Evolutionary conservation across 2,888 invertebrate species (phyloP), one percentile per base, ranked within the genome.

Genomic region (Clostera curtula): DNA sequence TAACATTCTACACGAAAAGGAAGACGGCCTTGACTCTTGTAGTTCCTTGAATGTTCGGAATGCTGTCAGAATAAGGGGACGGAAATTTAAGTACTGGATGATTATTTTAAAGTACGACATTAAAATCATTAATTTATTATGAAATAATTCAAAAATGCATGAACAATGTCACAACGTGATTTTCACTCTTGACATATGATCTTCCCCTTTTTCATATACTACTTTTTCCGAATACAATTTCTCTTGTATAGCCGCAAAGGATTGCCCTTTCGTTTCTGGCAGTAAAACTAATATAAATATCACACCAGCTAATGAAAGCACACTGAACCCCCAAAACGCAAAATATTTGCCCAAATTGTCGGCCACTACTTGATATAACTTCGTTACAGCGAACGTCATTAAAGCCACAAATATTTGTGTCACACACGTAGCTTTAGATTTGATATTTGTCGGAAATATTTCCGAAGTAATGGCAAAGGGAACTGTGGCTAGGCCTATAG

Each of bases 401-500:
- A 85, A 50, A 25, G 88, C 86, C 15, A 86, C 89, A 40, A 85
- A 83, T 51, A 89, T 83, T 30, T 89, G 86, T 27, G 87, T 87
- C 3, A 88, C 74, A 36, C 88, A 88, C 13, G 88, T 87, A 0
- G 90, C 89, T 34, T 87, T 80, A 1, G 89, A 88, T 49, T 89
- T 86, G 11, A 87, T 88, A 43, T 87, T 80, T 2, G 86, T 73
- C 19, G 90, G 87, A 57, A 90, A 88, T 53, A 89, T 77, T 65
- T 89, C 89, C 2, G 87, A 87, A 19, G 88, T 85, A 25, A 88
- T 84, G 19, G 88, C 85, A 52, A 88, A 89, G 13, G 88, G 88
- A 42, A 89, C 77, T 2, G 88, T 88, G 1, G 88, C 88, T 55
- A 88, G 77, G 8, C 88, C 88, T 52, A 89, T 74, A 2, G 87